Conservation (phyloP, 2,797 vertebrate species). For the Synanceia verrucosa region DNA sequence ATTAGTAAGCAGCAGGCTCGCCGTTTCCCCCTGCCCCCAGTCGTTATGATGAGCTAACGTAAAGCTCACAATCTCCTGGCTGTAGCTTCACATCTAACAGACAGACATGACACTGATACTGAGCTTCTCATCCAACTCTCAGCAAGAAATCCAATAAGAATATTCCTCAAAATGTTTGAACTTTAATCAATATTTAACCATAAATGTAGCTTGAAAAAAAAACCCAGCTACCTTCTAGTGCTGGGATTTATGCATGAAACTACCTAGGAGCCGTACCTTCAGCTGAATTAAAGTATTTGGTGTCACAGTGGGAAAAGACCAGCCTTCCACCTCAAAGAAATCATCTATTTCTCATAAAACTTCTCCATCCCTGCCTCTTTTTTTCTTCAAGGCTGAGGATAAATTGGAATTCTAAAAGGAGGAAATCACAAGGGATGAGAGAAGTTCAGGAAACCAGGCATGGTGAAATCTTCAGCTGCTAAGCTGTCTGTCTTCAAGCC, state of each 20-base stretch:
- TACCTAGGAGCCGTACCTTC: slow-evolving; percentile 32
- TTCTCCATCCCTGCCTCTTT: slow-evolving; percentile 36
- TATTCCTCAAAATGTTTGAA: slow-evolving; percentile 3
- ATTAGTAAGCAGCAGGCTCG: not conserved
- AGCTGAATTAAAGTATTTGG: slow-evolving; percentile 52
- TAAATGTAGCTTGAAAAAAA: slow-evolving; percentile 7
- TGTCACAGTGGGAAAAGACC: slow-evolving; percentile 37
- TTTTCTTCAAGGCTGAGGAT: slow-evolving; percentile 71
- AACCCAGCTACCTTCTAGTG: not conserved
- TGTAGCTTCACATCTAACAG: not conserved
- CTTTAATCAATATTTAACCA: slow-evolving; percentile 15
- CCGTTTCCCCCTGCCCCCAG: not conserved
- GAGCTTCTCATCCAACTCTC: not conserved
- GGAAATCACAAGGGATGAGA: slow-evolving; percentile 70
- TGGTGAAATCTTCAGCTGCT: slow-evolving; percentile 68
- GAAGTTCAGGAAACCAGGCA: slow-evolving; percentile 63
- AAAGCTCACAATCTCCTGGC: not conserved
- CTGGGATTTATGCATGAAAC: slow-evolving; percentile 29
- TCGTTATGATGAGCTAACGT: not conserved
- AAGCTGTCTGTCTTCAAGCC: slow-evolving; percentile 74
- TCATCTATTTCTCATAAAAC: slow-evolving; percentile 57
- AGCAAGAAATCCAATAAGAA: not conserved
- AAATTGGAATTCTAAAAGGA: slow-evolving; percentile 74
- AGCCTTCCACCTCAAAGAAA: slow-evolving; percentile 47
- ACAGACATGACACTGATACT: not conserved